Conservation (phyloP, 1,140 invertebrate species). For the Drosophila triauraria region DNA sequence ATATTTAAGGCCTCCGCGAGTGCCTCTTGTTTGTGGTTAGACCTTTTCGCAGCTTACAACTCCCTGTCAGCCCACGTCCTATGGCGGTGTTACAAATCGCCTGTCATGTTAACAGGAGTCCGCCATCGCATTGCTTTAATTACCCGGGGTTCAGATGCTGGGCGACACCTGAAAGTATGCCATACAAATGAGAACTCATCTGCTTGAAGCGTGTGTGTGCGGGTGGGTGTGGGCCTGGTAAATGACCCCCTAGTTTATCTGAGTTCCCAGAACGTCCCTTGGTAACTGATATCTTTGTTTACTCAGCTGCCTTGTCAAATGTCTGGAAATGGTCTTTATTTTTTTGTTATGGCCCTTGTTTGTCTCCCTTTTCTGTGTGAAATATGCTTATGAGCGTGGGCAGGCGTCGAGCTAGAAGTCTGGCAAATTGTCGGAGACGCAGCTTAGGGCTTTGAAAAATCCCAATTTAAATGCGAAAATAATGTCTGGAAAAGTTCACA, state of each 20-base stretch:
- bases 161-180: slow-evolving; percentile 38
- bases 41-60: slow-evolving; percentile 12
- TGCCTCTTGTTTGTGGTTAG: background rate
- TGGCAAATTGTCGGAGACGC: background rate
- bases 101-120: slow-evolving; percentile 47
- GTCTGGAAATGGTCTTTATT: slow-evolving; percentile 16
- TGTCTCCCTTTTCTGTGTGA: slow-evolving; percentile 24
- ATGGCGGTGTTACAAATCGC: slow-evolving; percentile 35
- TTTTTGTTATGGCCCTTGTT: slow-evolving; percentile 12
- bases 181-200: slow-evolving; percentile 39
- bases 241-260: slow-evolving; percentile 37
- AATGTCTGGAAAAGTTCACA: slow-evolving; percentile 26
- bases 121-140: slow-evolving; percentile 42
- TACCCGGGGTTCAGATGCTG: slow-evolving; percentile 35
- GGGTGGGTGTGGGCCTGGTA: background rate
- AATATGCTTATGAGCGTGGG: slow-evolving; percentile 16
- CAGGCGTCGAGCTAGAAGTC: slow-evolving; percentile 22
- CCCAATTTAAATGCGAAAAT: slow-evolving; percentile 27
- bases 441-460: slow-evolving; percentile 1
- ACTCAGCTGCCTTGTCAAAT: slow-evolving; percentile 36
- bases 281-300: slow-evolving; percentile 67
- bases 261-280: slow-evolving; percentile 1
- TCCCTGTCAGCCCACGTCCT: background rate
- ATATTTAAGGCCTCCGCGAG: background rate
- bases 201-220: slow-evolving; percentile 9